These are phyloP conservation scores for Nixonia krombeini DNA, from an alignment of 1,140 invertebrate species.

Conservation along the genomic window DNA sequence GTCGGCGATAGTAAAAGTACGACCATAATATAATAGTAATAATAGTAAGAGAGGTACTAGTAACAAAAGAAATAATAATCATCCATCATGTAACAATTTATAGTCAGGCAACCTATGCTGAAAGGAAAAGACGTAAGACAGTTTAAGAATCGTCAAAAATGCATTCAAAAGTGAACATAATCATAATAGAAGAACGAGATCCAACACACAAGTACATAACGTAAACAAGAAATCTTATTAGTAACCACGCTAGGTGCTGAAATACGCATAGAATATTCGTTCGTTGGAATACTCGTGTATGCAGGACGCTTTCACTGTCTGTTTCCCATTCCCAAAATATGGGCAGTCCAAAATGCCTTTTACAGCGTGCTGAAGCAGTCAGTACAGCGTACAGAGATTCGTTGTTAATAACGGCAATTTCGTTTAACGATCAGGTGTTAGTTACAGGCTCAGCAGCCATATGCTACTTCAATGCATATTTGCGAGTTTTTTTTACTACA, in stretches of 20 bases:
- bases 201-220: constrained; percentile 39
- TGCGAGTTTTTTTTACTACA: constrained; percentile 23
- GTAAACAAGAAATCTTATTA: constrained; percentile 34
- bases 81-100: constrained; percentile 39
- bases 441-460: not conserved
- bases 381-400: constrained; percentile 28
- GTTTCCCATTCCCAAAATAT: constrained; percentile 39
- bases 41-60: constrained; percentile 8
- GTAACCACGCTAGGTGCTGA: constrained; percentile 38
- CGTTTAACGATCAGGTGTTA: constrained; percentile 29
- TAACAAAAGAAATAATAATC: constrained; percentile 29
- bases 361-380: constrained; percentile 44
- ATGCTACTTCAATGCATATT: constrained; percentile 27
- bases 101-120: constrained; percentile 63
- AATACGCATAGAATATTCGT: constrained; percentile 32
- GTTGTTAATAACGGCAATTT: constrained; percentile 33
- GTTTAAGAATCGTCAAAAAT: constrained; percentile 32
- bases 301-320: constrained; percentile 40
- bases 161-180: constrained; percentile 44
- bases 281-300: constrained; percentile 32
- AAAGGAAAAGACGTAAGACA: constrained; percentile 44
- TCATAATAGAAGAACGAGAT: constrained; percentile 40
- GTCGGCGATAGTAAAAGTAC: constrained; percentile 5
- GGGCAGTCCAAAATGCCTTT: constrained; percentile 45
- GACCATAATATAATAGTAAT: constrained; percentile 7